phyloP scores from a whole-genome alignment of 2,888 invertebrate genomes.

The Synergus gifuensis region DNA sequence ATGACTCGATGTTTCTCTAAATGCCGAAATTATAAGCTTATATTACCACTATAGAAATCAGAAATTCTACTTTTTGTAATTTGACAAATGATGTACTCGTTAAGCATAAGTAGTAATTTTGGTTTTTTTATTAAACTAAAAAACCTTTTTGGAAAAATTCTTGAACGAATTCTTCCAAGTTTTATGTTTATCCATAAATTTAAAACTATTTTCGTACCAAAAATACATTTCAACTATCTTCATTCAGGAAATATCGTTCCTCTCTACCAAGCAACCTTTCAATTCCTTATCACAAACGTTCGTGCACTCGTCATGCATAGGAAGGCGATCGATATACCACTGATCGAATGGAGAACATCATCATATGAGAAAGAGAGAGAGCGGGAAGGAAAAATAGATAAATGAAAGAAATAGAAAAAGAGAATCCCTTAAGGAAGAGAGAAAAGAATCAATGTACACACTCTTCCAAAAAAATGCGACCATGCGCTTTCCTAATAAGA shows the following conservation, averaged over 20 bases:
- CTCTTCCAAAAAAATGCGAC: slow-evolving; percentile 3
- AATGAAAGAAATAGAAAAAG: not conserved
- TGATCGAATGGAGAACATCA: slow-evolving; percentile 28
- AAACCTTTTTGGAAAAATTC: no score
- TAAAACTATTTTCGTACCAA: not conserved
- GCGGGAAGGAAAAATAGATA: not conserved
- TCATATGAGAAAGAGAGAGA: not conserved
- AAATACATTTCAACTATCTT: slow-evolving; percentile 22
- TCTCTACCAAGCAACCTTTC: slow-evolving; percentile 31
- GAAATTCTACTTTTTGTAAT: no score
- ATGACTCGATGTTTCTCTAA: no score
- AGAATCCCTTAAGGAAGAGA: slow-evolving; percentile 9
- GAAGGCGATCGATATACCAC: slow-evolving; percentile 19
- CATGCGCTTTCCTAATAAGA: slow-evolving; percentile 20
- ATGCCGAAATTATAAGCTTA: no score
- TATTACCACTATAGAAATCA: no score
- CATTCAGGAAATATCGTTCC: slow-evolving; percentile 30
- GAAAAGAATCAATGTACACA: slow-evolving; percentile 35
- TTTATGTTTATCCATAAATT: not conserved
- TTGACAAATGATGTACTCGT: no score
- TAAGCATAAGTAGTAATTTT: no score
- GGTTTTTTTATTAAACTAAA: no score
- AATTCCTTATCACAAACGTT: slow-evolving; percentile 34
- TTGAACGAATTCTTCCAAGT: no score
- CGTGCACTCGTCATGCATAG: slow-evolving; percentile 31